Conservation (phyloP, 2,888 invertebrate genomes). For the Perithous albicinctus region DNA sequence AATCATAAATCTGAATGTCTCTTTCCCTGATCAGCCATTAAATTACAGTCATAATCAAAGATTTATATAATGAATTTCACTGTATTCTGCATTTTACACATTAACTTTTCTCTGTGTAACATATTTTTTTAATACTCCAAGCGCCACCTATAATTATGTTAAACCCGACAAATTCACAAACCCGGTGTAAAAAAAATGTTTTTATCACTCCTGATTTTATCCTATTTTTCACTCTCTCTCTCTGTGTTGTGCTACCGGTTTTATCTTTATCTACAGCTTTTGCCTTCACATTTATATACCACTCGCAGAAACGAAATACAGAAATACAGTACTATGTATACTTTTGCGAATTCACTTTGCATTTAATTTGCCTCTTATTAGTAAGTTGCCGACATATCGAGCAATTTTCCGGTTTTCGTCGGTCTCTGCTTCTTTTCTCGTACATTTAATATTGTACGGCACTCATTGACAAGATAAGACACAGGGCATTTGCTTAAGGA, state of each 20-base stretch:
- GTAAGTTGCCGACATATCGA: not conserved
- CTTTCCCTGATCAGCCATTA: no score
- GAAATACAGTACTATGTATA: not conserved
- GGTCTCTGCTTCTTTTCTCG: not conserved
- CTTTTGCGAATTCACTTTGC: not conserved
- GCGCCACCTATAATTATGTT: no score
- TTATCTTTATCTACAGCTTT: not conserved
- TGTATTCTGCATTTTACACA: no score
- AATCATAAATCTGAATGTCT: no score
- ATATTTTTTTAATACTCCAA: no score
- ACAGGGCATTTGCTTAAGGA: not conserved
- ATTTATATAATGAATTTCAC: no score
- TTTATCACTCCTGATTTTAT: not conserved
- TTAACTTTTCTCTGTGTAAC: no score
- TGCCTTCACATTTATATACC: not conserved
- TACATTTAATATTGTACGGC: not conserved
- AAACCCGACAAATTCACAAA: not conserved
- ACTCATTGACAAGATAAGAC: not conserved
- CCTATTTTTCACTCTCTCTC: not conserved
- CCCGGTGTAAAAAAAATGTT: not conserved
- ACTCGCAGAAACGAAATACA: not conserved
- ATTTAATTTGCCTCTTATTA: constrained; percentile 5
- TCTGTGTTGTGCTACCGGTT: constrained; percentile 8
- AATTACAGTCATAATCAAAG: no score
- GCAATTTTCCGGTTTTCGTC: not conserved